Percentiles rank a stretch among this genome's conserved stretches.
Conservation (phyloP, 2,888 invertebrate genomes). For the Exocentrus adspersus region DNA sequence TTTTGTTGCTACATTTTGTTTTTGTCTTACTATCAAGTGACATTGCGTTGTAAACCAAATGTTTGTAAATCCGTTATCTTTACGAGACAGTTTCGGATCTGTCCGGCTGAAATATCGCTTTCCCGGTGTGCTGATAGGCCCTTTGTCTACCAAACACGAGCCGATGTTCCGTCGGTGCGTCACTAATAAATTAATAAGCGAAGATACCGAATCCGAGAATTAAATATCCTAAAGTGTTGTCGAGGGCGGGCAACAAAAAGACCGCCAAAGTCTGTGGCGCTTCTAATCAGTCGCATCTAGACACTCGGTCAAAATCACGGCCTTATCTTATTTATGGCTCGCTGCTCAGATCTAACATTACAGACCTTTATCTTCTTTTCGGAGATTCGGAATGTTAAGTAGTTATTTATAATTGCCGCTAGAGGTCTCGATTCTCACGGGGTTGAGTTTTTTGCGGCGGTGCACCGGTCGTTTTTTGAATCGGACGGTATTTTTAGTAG, state of each 20-base stretch:
- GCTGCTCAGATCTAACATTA: slow-evolving; percentile 59
- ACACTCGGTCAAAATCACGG: slow-evolving; percentile 61
- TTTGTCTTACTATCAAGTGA: no score
- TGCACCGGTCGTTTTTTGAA: slow-evolving; percentile 24
- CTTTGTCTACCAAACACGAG: slow-evolving; percentile 23
- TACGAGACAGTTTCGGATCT: neutral
- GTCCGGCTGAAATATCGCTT: neutral
- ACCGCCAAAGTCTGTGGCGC: slow-evolving; percentile 53
- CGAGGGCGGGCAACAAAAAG: slow-evolving; percentile 54
- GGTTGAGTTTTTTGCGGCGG: slow-evolving; percentile 36
- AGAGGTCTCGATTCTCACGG: slow-evolving; percentile 57
- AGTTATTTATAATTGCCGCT: slow-evolving; percentile 61
- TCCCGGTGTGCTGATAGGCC: neutral
- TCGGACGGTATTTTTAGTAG: slow-evolving; percentile 54
- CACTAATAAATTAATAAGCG: slow-evolving; percentile 56
- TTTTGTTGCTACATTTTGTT: no score
- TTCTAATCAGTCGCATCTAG: slow-evolving; percentile 60
- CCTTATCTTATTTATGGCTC: slow-evolving; percentile 62
- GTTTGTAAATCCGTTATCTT: neutral
- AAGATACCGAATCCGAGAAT: slow-evolving; percentile 54
- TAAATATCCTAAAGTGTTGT: slow-evolving; percentile 57
- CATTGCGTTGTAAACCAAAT: no score
- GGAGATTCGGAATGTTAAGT: slow-evolving; percentile 61
- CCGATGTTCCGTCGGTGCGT: slow-evolving; percentile 40
- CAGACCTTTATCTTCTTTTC: slow-evolving; percentile 57